Base-by-base conservation (phyloP, 2,113 vertebrate species). In the Origma solitaria region DNA sequence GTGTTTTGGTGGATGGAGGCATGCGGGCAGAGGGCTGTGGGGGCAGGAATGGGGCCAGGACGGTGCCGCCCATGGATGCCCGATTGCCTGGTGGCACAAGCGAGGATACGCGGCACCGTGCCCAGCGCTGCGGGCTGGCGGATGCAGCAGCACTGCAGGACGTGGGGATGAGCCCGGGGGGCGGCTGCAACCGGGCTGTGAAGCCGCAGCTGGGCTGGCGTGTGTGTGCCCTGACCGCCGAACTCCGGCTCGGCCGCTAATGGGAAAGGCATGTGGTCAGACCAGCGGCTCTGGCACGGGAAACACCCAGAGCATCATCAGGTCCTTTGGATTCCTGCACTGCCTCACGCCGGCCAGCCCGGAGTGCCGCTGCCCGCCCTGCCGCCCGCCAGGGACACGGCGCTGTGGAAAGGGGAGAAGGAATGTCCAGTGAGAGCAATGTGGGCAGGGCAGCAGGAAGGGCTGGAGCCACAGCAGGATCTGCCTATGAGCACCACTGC, bases 201-300 rank as follows among this genome's bases (percentile, higher is more conserved):
- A 71, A 86, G 53, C 57, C 31, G 2, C 76, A 33, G 65, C 75
- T 13, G 66, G 17, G 28, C n/a, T 44, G 53, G 38, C 1, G 27
- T 38, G 92, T 6, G 11, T 44, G 71, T 64, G 71, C 54, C 66
- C 17, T 10, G 10, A 88, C 57, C 22, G 1, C 79, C 13, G 25
- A 79, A 57, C 70, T 66, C 64, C 70, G 5, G 65, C 73, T 3
- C 62, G 33, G 88, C 71, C 25, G 88, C 88, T 95, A 90, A 96
- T 93, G 86, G 71, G 40, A 95, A 96, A 96, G 96, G 96, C 95
- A 95, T 95, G 90, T 0, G 82, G 96, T 90, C 50, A 3, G 94
- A 96, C 96, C 92, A 87, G 95, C 60, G 21, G 69, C 81, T 92
- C 75, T 19, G 70, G 84, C 35, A 14, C 9, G 72, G 94, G 85